phyloP scores from a whole-genome alignment of 2,113 vertebrate species.

The Neopipo cinnamomea region DNA sequence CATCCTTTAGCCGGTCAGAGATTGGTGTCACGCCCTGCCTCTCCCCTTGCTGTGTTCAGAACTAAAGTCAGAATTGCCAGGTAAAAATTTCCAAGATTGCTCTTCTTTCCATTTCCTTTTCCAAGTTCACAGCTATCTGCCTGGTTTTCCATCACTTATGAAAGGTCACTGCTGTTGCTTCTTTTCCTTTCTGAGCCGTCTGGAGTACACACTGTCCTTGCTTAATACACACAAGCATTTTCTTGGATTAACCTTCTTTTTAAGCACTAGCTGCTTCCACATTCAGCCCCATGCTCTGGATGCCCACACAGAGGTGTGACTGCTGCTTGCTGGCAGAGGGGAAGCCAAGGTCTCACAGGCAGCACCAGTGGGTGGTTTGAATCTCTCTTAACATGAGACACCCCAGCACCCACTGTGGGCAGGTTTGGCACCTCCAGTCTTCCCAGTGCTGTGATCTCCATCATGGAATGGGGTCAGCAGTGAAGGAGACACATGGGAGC shows the following conservation, averaged over 20 bases:
- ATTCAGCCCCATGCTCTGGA: neutral
- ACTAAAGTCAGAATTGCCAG: neutral
- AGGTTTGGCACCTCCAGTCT: neutral
- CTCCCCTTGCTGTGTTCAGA: neutral
- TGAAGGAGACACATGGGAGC: rapidly evolving
- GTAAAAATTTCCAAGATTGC: neutral
- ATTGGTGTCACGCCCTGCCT: neutral
- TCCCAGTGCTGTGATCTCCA: neutral
- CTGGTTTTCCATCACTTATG: neutral
- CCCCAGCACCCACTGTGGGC: neutral
- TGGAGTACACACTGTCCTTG: neutral
- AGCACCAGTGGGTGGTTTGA: slow-evolving; percentile 21
- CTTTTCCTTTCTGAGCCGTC: neutral
- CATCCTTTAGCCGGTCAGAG: rapidly evolving
- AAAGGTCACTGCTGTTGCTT: neutral
- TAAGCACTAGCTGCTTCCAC: neutral
- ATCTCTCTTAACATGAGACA: neutral
- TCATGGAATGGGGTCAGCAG: rapidly evolving
- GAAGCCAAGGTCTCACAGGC: neutral
- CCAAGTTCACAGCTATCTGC: slow-evolving; percentile 3
- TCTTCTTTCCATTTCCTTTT: slow-evolving; percentile 7
- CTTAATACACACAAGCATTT: neutral
- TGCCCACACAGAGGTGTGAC: slow-evolving; percentile 22
- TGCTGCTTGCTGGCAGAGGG: neutral
- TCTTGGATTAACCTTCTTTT: slow-evolving; percentile 32